phyloP scores from a whole-genome alignment of 2,888 invertebrate genomes.

The Brachylomia viminalis region DNA sequence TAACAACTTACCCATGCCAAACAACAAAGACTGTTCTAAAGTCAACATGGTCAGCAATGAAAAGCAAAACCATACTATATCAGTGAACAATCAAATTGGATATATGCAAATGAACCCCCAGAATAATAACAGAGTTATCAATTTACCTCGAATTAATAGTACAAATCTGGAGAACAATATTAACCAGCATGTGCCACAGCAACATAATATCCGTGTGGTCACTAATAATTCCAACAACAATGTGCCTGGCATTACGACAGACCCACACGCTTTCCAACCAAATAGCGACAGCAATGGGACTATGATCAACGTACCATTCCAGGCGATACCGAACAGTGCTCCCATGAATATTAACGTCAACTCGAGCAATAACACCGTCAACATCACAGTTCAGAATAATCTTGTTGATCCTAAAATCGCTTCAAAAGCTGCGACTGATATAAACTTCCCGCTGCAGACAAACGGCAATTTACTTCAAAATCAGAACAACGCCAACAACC shows the following conservation, averaged over 20 bases:
- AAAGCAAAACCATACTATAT: constrained; percentile 85
- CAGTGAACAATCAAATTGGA: constrained; percentile 86
- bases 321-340: constrained; percentile 88
- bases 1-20: constrained; percentile 79
- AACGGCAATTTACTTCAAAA: constrained; percentile 81
- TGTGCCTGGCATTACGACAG: constrained; percentile 79
- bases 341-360: constrained; percentile 89
- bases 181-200: constrained; percentile 85
- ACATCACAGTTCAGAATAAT: constrained; percentile 88
- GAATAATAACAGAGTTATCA: constrained; percentile 86
- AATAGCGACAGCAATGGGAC: constrained; percentile 84
- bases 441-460: constrained; percentile 85
- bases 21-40: constrained; percentile 84
- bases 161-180: constrained; percentile 82
- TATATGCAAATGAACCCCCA: constrained; percentile 88
- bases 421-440: constrained; percentile 84
- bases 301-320: constrained; percentile 89
- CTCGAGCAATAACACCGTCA: constrained; percentile 88
- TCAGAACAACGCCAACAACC: constrained; percentile 81
- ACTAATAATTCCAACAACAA: constrained; percentile 83
- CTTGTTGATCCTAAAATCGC: constrained; percentile 88
- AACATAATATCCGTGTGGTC: constrained; percentile 87
- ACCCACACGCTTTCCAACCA: constrained; percentile 85
- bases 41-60: constrained; percentile 83
- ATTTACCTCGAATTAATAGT: constrained; percentile 84